phyloP scores from a whole-genome alignment of 2,797 vertebrate species.

The Nasua narica region DNA sequence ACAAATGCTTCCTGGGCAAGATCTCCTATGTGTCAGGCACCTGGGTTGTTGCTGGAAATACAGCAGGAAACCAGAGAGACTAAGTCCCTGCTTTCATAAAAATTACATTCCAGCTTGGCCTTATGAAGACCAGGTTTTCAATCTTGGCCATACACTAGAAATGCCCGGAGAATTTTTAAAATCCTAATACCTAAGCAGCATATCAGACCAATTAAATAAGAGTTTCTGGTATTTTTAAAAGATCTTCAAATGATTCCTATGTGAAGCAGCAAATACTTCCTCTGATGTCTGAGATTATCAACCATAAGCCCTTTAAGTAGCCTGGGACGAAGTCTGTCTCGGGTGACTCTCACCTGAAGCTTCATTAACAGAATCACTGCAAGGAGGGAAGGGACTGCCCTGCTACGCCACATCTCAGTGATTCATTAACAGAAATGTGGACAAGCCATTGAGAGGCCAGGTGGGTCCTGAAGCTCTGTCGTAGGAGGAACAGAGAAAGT shows the following conservation, averaged over 20 bases:
- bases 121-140: neutral
- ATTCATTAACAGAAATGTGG: neutral
- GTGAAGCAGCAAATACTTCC: neutral
- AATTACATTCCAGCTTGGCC: neutral
- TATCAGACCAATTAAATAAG: conserved; percentile 18
- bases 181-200: neutral
- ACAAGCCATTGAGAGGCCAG: neutral
- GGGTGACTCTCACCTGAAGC: neutral
- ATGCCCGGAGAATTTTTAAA: neutral
- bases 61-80: neutral
- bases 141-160: neutral
- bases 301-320: neutral
- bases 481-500: neutral
- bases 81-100: neutral
- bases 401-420: neutral
- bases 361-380: neutral
- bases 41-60: neutral
- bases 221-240: neutral
- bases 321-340: neutral
- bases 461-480: neutral
- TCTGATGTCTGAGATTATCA: neutral
- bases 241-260: conserved; percentile 22
- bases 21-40: neutral
- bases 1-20: neutral
- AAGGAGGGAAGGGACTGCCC: neutral